Evolutionary conservation across 2,113 vertebrate species (phyloP).

Genomic region (Paramormyrops kingsleyae): DNA sequence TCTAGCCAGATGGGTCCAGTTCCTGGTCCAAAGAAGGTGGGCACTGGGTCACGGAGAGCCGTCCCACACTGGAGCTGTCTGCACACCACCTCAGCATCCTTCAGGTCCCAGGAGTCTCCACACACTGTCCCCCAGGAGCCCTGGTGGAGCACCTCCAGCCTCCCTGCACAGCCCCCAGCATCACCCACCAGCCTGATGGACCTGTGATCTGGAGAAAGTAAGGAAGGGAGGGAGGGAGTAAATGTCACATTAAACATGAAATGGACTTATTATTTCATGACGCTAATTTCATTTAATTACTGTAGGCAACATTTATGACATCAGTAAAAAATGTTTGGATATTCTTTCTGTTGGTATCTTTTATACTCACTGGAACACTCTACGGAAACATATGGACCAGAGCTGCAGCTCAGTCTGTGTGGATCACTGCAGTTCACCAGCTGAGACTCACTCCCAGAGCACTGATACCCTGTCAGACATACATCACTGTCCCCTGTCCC

Average conservation of each 20-base stretch:
- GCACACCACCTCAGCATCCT: conserved; percentile 12
- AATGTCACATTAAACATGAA: too few species aligned
- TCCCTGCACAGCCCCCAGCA: background rate
- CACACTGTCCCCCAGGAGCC: background rate
- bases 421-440: background rate
- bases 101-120: conserved; percentile 28
- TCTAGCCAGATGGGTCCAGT: too few species aligned
- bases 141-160: background rate
- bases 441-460: too few species aligned
- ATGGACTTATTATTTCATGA: too few species aligned
- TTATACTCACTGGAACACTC: background rate
- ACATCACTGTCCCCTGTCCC: background rate
- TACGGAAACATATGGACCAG: background rate
- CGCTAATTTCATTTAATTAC: too few species aligned
- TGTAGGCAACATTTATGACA: too few species aligned
- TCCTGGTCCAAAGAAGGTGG: background rate
- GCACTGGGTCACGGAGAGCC: background rate
- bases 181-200: background rate
- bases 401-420: background rate
- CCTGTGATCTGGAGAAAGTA: background rate
- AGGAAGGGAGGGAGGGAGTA: too few species aligned
- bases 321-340: too few species aligned
- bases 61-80: conserved; percentile 30
- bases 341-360: too few species aligned
- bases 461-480: too few species aligned